Evolutionary conservation across 2,113 vertebrate genomes (phyloP).

Genomic region (Centropristis striata): DNA sequence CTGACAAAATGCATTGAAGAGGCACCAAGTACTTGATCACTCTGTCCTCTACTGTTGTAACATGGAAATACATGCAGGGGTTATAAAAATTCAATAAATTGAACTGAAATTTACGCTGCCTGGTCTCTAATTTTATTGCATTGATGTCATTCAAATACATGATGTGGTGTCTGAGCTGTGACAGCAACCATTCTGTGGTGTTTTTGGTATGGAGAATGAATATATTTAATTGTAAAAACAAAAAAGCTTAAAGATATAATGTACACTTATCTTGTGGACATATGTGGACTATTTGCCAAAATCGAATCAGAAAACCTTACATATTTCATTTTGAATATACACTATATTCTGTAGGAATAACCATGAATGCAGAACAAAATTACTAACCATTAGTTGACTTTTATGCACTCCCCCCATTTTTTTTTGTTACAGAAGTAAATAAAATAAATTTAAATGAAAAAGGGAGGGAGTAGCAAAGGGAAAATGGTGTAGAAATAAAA

Average conservation of each 20-base stretch:
- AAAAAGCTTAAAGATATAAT: too few species aligned
- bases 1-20: constrained; percentile 13
- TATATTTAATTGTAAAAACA: too few species aligned
- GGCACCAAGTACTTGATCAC: constrained; percentile 8
- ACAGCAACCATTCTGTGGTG: not conserved
- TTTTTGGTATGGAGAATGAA: too few species aligned
- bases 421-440: too few species aligned
- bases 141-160: not conserved
- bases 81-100: constrained; percentile 79
- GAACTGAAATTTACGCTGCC: constrained; percentile 55
- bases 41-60: constrained; percentile 74
- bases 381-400: too few species aligned
- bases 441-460: too few species aligned
- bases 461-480: too few species aligned
- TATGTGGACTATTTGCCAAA: not conserved
- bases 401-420: too few species aligned
- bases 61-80: constrained; percentile 67
- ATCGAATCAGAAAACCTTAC: not conserved
- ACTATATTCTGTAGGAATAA: not conserved
- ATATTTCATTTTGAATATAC: too few species aligned
- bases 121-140: not conserved
- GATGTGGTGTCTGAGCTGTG: not conserved
- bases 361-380: not conserved
- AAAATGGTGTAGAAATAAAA: too few species aligned
- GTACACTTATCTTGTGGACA: too few species aligned